Conservation (phyloP, 2,888 invertebrate genomes). For the Parnassius orleans region DNA sequence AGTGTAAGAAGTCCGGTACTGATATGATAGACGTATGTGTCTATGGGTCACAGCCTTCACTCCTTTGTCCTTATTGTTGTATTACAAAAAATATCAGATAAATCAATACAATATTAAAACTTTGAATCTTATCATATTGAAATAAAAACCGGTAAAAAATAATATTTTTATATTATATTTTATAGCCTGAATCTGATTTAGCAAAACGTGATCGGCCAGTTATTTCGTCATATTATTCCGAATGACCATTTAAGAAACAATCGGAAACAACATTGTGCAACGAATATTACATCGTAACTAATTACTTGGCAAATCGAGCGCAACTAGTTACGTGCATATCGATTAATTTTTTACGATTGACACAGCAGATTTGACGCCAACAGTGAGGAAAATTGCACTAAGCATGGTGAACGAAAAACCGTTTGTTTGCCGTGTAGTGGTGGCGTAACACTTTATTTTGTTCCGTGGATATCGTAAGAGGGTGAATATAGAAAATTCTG, state of each 20-base stretch:
- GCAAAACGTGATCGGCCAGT: constrained; percentile 9
- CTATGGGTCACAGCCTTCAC: too few species aligned
- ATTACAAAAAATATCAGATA: too few species aligned
- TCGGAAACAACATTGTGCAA: constrained; percentile 19
- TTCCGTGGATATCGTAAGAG: too few species aligned
- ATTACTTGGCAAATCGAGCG: constrained; percentile 21
- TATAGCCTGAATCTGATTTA: neutral
- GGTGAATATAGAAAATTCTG: too few species aligned
- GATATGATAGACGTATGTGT: too few species aligned
- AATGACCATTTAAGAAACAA: constrained; percentile 14
- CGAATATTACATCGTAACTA: constrained; percentile 18
- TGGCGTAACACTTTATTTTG: too few species aligned
- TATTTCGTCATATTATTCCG: constrained; percentile 13
- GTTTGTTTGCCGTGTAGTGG: too few species aligned
- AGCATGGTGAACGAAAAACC: too few species aligned
- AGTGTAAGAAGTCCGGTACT: too few species aligned
- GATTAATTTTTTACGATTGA: constrained; percentile 12
- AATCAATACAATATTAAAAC: too few species aligned
- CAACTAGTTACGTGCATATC: constrained; percentile 15
- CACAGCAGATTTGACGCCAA: neutral
- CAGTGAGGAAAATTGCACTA: too few species aligned
- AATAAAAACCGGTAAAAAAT: constrained; percentile 4
- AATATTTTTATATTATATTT: constrained; percentile 3
- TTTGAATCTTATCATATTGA: neutral
- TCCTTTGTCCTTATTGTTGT: too few species aligned